Percentiles rank a stretch among this genome's conserved stretches.
Evolutionary conservation across 2,113 vertebrate species (phyloP).

Genomic region (Amazona guildingii): DNA sequence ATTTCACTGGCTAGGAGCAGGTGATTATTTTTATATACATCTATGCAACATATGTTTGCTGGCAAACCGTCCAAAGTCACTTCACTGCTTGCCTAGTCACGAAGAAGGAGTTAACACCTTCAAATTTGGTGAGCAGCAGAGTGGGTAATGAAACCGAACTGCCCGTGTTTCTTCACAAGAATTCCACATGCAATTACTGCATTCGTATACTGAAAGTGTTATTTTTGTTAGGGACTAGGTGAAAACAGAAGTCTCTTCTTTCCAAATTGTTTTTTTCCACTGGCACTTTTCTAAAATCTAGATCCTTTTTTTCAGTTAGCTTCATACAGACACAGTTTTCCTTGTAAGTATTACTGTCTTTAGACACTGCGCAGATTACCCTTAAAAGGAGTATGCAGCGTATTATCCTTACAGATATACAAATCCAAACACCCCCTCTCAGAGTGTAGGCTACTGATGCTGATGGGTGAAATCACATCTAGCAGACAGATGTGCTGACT

Average conservation of each 20-base stretch:
- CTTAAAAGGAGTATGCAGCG: not conserved
- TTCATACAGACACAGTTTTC: not conserved
- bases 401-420: not conserved
- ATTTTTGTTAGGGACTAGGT: not conserved
- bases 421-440: not conserved
- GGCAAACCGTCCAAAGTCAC: not conserved
- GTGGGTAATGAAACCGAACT: not conserved
- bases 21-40: constrained; percentile 38
- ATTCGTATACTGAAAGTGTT: not conserved
- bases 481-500: not conserved
- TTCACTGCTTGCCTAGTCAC: not conserved
- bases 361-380: not conserved
- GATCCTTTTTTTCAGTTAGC: not conserved
- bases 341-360: not conserved
- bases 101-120: not conserved
- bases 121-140: not conserved
- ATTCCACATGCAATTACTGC: not conserved
- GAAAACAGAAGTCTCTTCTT: not conserved
- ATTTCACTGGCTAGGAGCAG: not conserved
- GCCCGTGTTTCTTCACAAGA: not conserved
- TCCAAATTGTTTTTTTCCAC: not conserved
- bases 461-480: not conserved
- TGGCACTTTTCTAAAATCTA: not conserved
- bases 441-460: not conserved
- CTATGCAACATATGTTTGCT: constrained; percentile 10